phyloP scores from a whole-genome alignment of 2,888 invertebrate species.

The Mechanitis mazaeus region DNA sequence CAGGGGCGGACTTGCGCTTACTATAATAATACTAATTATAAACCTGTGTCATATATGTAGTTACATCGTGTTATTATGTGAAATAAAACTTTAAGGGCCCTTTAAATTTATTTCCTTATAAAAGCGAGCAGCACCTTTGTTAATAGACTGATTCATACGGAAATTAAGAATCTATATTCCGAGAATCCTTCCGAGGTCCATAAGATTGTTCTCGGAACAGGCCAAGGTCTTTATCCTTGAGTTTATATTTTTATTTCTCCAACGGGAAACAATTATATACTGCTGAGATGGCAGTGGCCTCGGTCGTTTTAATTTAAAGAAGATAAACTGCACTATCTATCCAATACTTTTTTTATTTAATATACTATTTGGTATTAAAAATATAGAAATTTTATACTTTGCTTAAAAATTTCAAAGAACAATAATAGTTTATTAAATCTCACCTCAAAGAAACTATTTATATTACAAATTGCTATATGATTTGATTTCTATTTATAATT shows the following conservation, averaged over 20 bases:
- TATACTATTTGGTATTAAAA: too few relatives aligned
- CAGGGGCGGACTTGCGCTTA: slow-evolving; percentile 47
- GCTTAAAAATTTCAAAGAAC: too few relatives aligned
- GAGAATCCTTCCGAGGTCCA: slow-evolving; percentile 25
- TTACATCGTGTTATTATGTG: too few relatives aligned
- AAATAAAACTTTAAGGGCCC: too few relatives aligned
- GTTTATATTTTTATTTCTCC: slow-evolving; percentile 21
- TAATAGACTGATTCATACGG: slow-evolving; percentile 22
- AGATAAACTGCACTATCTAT: neutral
- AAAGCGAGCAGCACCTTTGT: neutral
- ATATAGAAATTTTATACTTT: too few relatives aligned
- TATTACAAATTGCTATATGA: too few relatives aligned
- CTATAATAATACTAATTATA: neutral
- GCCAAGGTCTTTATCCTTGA: slow-evolving; percentile 23
- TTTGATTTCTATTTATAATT: too few relatives aligned
- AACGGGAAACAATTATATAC: slow-evolving; percentile 23
- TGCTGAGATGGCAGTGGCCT: slow-evolving; percentile 5
- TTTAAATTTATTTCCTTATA: too few relatives aligned
- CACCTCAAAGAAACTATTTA: too few relatives aligned
- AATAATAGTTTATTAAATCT: too few relatives aligned
- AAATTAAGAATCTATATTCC: slow-evolving; percentile 25
- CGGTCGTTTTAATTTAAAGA: slow-evolving; percentile 2
- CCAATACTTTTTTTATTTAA: neutral
- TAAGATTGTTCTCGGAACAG: slow-evolving; percentile 27
- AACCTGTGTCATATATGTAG: too few relatives aligned